Evolutionary conservation across 2,113 vertebrate genomes (phyloP).

Genomic region (Sinocyclocheilus anophthalmus): DNA sequence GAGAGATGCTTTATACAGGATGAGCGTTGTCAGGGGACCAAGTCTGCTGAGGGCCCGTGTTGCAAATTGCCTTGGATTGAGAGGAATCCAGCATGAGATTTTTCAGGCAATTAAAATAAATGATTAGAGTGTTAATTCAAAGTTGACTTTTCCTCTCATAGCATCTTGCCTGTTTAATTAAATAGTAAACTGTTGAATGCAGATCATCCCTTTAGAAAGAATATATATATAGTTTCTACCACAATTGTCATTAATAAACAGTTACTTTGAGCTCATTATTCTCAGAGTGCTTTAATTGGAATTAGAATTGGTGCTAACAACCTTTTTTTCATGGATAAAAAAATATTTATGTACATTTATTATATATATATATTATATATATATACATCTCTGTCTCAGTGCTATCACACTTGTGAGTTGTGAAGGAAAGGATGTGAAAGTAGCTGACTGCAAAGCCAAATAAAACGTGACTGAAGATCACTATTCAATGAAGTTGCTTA

Average conservation of each 20-base stretch:
- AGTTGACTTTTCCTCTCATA: not conserved
- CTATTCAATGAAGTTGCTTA: too few species aligned
- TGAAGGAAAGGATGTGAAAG: too few species aligned
- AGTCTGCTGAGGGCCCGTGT: not conserved
- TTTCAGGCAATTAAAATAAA: not conserved
- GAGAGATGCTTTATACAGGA: not conserved
- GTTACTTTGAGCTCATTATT: not conserved
- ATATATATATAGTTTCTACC: not conserved
- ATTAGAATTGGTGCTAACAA: not conserved
- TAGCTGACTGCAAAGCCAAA: too few species aligned
- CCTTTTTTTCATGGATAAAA: not conserved
- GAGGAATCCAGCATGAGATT: not conserved
- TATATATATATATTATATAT: too few species aligned
- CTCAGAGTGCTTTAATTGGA: not conserved
- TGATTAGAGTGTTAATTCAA: not conserved
- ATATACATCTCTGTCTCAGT: too few species aligned
- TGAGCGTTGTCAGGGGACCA: not conserved
- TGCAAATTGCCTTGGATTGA: not conserved
- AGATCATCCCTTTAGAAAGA: not conserved
- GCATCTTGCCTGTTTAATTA: not conserved
- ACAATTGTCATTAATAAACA: not conserved
- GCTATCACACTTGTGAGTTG: too few species aligned
- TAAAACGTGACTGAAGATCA: too few species aligned
- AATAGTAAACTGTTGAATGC: not conserved
- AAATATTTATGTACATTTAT: too few species aligned